These are phyloP conservation scores for Apaloderma vittatum DNA, from an alignment of 2,113 vertebrate genomes.

Conservation along the genomic window DNA sequence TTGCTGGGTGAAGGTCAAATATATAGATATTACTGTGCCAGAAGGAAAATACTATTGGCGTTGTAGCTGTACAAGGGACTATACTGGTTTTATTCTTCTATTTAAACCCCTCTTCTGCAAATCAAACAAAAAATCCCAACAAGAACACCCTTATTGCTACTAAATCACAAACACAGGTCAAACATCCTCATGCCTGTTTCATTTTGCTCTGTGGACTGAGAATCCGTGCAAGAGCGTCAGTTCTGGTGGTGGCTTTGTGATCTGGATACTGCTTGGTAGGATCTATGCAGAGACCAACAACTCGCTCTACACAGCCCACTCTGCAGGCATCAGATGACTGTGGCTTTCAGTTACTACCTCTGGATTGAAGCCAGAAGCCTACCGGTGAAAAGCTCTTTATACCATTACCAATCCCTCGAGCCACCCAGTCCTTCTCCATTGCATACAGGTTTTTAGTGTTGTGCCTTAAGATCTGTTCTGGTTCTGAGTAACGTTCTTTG, in stretches of 20 bases:
- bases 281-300: conserved; percentile 68
- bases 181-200: neutral
- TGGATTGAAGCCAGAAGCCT: conserved; percentile 72
- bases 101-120: neutral
- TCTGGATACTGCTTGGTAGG: conserved; percentile 61
- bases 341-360: conserved; percentile 77
- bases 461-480: conserved; percentile 65
- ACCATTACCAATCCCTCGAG: conserved; percentile 70
- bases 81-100: neutral
- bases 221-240: neutral
- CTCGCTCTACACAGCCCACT: conserved; percentile 66
- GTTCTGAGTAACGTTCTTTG: conserved; percentile 66
- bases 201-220: neutral
- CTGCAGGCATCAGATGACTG: conserved; percentile 73
- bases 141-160: neutral
- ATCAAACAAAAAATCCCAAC: neutral
- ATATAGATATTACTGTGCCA: neutral
- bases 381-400: conserved; percentile 77
- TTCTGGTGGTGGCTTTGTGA: conserved; percentile 65
- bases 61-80: neutral
- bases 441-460: conserved; percentile 66
- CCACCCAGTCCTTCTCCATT: conserved; percentile 68
- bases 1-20: neutral
- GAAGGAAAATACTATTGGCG: neutral
- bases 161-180: neutral